Evolutionary conservation across 2,888 invertebrate species (phyloP).

Genomic region (Sinelater perroti): DNA sequence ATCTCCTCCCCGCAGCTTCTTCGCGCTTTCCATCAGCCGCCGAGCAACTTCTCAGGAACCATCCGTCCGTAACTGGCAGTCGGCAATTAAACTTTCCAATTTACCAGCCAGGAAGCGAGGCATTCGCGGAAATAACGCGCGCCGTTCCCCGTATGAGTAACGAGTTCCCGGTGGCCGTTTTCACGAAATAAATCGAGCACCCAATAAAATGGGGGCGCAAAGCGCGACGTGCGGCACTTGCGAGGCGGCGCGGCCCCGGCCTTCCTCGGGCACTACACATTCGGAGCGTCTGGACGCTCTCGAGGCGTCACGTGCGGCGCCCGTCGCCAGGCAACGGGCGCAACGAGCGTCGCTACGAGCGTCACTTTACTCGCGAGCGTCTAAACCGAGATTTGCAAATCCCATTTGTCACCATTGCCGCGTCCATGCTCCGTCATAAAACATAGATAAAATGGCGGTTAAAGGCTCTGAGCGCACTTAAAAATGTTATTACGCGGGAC

Average conservation of each 20-base stretch:
- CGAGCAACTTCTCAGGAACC: background rate
- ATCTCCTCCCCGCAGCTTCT: background rate
- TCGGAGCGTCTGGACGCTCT: conserved; percentile 42
- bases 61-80: background rate
- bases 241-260: conserved; percentile 18
- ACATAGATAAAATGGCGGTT: conserved; percentile 7
- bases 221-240: conserved; percentile 12
- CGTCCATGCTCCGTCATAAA: conserved; percentile 2
- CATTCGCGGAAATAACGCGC: too few relatives aligned
- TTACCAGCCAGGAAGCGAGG: background rate
- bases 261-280: conserved; percentile 28
- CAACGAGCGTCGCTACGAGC: conserved; percentile 39
- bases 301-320: conserved; percentile 45
- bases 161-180: background rate
- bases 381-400: conserved; percentile 37
- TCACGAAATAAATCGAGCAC: background rate
- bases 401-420: conserved; percentile 18
- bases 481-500: conserved; percentile 9
- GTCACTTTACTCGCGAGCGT: conserved; percentile 31
- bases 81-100: conserved; percentile 6
- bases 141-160: background rate
- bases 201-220: conserved; percentile 5
- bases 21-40: background rate
- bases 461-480: conserved; percentile 2
- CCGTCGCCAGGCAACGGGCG: conserved; percentile 45